Conservation (phyloP, 1,140 invertebrate genomes). For the Drosophila melanica region DNA sequence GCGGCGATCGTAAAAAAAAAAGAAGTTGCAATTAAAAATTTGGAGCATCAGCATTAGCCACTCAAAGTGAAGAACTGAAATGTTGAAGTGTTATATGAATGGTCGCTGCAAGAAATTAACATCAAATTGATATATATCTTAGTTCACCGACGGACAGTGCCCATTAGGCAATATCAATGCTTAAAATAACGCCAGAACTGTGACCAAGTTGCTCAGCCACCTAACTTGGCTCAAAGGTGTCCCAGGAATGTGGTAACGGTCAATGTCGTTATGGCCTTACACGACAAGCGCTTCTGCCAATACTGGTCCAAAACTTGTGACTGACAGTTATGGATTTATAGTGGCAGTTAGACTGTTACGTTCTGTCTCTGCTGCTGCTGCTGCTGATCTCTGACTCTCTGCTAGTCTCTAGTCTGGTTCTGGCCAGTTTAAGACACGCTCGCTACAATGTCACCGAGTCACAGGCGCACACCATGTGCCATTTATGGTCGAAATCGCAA, state of each 20-base stretch:
- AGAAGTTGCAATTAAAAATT: slow-evolving; percentile 41
- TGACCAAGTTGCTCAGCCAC: slow-evolving; percentile 37
- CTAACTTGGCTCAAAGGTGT: slow-evolving; percentile 56
- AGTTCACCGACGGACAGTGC: slow-evolving; percentile 14
- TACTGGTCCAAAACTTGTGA: slow-evolving; percentile 72
- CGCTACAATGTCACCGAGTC: slow-evolving; percentile 72
- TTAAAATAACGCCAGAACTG: slow-evolving; percentile 58
- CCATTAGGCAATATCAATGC: slow-evolving; percentile 63
- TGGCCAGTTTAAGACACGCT: slow-evolving; percentile 44
- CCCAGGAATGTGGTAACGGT: slow-evolving; percentile 75
- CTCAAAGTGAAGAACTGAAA: background rate
- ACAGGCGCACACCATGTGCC: slow-evolving; percentile 45
- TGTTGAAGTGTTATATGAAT: slow-evolving; percentile 32
- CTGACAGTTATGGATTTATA: slow-evolving; percentile 81
- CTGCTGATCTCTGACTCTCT: background rate
- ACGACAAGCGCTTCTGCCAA: slow-evolving; percentile 56
- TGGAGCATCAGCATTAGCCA: slow-evolving; percentile 3
- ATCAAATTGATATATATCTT: slow-evolving; percentile 21
- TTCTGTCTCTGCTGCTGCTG: slow-evolving; percentile 12
- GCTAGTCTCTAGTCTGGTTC: slow-evolving; percentile 17
- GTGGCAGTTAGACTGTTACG: slow-evolving; percentile 57
- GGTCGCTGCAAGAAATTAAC: slow-evolving; percentile 44
- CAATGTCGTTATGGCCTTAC: slow-evolving; percentile 72
- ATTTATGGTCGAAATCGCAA: slow-evolving; percentile 68
- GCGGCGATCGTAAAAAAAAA: slow-evolving; percentile 61